Evolutionary conservation across 2,113 vertebrate species (phyloP).

Genomic region (Tyto alba): DNA sequence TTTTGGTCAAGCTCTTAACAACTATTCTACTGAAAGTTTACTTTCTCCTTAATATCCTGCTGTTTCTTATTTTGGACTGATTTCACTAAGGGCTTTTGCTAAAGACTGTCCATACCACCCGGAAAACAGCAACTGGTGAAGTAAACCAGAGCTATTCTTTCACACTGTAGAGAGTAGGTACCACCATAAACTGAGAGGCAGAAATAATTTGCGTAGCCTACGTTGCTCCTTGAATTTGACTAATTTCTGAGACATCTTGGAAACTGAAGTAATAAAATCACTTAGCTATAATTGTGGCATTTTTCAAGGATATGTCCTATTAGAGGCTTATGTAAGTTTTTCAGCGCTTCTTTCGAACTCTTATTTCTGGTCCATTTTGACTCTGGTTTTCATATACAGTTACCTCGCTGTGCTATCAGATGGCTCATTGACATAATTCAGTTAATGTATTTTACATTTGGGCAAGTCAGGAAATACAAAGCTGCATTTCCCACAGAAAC

Average conservation of each 20-base stretch:
- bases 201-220: neutral
- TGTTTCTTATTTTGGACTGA: constrained; percentile 2
- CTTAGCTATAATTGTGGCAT: neutral
- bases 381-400: neutral
- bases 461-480: neutral
- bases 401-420: neutral
- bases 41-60: constrained; percentile 13
- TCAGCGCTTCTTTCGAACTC: neutral
- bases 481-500: neutral
- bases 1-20: constrained; percentile 14
- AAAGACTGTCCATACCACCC: neutral
- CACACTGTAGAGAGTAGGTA: neutral
- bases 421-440: neutral
- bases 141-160: neutral
- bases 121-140: neutral
- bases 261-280: neutral
- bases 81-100: constrained; percentile 1
- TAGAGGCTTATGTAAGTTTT: neutral
- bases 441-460: constrained; percentile 14
- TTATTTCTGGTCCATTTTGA: neutral
- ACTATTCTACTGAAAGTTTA: constrained; percentile 5
- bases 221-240: neutral
- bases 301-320: neutral
- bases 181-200: neutral
- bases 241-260: neutral